Evolutionary conservation across 2,888 invertebrate genomes (phyloP).

Genomic region (Tetheella fluctuosa): DNA sequence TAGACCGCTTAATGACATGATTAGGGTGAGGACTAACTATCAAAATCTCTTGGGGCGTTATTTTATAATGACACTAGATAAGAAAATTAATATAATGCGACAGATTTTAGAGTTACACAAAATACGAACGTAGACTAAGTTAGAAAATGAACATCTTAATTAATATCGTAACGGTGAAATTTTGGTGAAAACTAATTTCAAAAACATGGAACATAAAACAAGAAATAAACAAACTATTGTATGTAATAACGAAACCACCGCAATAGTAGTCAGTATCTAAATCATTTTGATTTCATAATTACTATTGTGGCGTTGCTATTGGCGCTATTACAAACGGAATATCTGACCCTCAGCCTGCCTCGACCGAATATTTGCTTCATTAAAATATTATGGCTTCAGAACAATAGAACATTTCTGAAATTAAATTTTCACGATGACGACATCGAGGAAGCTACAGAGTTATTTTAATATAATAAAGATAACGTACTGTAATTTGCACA

Average conservation of each 20-base stretch:
- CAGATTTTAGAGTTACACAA: no score
- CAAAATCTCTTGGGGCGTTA: not conserved
- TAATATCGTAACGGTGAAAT: not conserved
- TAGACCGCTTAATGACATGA: slow-evolving; percentile 23
- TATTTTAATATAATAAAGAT: not conserved
- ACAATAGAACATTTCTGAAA: slow-evolving; percentile 4
- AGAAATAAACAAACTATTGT: not conserved
- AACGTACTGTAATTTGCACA: no score
- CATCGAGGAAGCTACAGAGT: not conserved
- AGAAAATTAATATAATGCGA: not conserved
- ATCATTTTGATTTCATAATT: slow-evolving; percentile 3
- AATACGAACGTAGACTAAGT: no score
- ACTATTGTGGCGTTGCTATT: not conserved
- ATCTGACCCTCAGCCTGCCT: not conserved
- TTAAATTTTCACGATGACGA: not conserved
- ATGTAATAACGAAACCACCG: not conserved
- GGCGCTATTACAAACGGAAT: not conserved
- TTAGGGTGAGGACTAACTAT: slow-evolving; percentile 14
- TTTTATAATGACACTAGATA: not conserved
- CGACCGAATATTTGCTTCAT: not conserved
- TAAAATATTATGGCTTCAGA: not conserved
- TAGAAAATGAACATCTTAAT: not conserved
- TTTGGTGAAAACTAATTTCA: not conserved
- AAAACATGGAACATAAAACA: not conserved
- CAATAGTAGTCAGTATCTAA: not conserved